Base-by-base conservation (phyloP, 1,140 invertebrate genomes). In the Zelostemma sp. region DNA sequence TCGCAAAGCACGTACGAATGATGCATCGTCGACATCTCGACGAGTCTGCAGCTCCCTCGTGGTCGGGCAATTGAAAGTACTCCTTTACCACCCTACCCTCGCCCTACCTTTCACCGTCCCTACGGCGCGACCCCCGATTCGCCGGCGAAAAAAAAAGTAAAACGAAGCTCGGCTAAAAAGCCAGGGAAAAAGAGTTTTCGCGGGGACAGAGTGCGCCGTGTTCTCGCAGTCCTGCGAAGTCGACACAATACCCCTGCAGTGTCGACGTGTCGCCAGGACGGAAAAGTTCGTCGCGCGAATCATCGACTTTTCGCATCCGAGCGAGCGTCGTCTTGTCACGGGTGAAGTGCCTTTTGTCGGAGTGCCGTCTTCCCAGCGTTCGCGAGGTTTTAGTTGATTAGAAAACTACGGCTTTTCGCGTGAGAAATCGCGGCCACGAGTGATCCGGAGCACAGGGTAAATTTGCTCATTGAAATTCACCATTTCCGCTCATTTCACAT, bases 41-140 rank as follows among this genome's bases (percentile, higher is more conserved):
- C 65, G 63, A 73, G 71, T 63, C 65, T 75, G 56, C 61, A 51
- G 57, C 56, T 74, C 72, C 72, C 72, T 68, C 69, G 65, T 64
- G 72, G 74, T 61, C 69, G 61, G 68, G 74, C 74, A 75, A 75
- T 73, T 74, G 65, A 73, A 72, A 72, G 56, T 70, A 56, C 49
- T 54, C 58, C 31, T 12, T 15, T 12, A 35, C 14, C 21, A 18
- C 41, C 60, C 49, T 48, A 35, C n/a, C 43, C 47, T 48, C 50
- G 15, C 46, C 41, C 25, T 25, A 25, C 21, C 63, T 40, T 54
- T 50, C 35, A 19, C 14, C 40, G 28, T 53, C 57, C 15, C 59
- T 54, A 8, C 68, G 28, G n/a, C n/a, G 6, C 55, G 53, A 54
- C 72, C 70, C 62, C 61, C 66, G 62, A 76, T 74, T 70, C 38